phyloP scores from a whole-genome alignment of 2,113 vertebrate genomes.

The Micronycteris hirsuta region DNA sequence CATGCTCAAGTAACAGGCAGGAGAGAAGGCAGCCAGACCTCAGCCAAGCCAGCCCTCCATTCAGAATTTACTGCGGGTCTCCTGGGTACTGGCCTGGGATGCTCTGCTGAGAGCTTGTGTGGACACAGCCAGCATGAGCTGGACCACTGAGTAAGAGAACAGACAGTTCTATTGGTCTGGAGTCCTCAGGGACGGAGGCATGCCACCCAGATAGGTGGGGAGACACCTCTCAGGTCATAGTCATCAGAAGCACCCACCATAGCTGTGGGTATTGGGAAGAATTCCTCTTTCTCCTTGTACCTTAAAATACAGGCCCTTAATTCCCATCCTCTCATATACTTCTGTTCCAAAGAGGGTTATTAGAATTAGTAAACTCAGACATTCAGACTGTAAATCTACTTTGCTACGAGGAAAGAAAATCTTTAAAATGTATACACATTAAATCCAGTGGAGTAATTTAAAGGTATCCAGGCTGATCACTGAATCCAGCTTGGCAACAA shows the following conservation, averaged over 20 bases:
- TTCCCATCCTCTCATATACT: background rate
- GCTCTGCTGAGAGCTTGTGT: background rate
- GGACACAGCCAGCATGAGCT: background rate
- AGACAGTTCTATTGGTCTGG: background rate
- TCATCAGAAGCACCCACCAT: background rate
- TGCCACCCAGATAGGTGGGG: background rate
- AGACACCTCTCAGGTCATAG: background rate
- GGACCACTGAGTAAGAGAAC: background rate
- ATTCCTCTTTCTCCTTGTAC: background rate
- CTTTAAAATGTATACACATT: conserved; percentile 17
- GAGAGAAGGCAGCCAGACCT: background rate
- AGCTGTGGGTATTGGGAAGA: background rate
- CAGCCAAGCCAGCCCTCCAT: background rate
- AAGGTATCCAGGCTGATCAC: background rate
- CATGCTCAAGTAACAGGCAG: background rate
- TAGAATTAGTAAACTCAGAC: conserved; percentile 36
- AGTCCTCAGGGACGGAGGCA: background rate
- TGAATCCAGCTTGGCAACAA: background rate
- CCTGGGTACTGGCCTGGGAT: background rate
- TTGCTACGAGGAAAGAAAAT: conserved; percentile 17
- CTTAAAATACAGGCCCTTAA: background rate
- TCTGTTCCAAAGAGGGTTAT: background rate
- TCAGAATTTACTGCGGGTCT: background rate
- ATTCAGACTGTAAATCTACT: conserved; percentile 24
- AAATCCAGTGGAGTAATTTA: conserved; percentile 29